Percentiles rank a stretch among this genome's conserved stretches.
Conservation (phyloP, 2,888 invertebrate species). For the Beris chalybata region DNA sequence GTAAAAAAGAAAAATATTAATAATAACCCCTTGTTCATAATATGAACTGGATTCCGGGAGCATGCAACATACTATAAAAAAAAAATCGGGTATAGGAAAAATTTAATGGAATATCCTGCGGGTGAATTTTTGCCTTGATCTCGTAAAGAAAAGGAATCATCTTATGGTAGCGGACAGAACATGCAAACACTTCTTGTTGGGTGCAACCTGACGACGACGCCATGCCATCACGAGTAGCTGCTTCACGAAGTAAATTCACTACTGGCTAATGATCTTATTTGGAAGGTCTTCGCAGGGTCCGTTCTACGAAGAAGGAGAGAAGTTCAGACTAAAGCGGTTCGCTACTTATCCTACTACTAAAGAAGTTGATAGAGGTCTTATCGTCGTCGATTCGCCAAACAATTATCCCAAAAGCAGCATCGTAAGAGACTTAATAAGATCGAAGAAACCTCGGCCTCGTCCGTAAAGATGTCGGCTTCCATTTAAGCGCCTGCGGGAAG, state of each 20-base stretch:
- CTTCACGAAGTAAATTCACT: slow-evolving; percentile 26
- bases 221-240: slow-evolving; percentile 12
- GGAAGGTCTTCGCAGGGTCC: not conserved
- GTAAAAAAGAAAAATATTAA: slow-evolving; percentile 26
- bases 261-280: slow-evolving; percentile 18
- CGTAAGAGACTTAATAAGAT: slow-evolving; percentile 15
- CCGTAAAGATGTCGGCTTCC: not conserved
- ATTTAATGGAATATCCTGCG: slow-evolving; percentile 28
- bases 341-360: too few relatives aligned
- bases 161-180: not conserved
- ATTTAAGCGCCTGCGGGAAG: slow-evolving; percentile 20
- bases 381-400: slow-evolving; percentile 5
- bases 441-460: slow-evolving; percentile 7
- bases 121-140: slow-evolving; percentile 6
- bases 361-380: too few relatives aligned
- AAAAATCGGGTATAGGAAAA: not conserved
- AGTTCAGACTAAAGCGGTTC: too few relatives aligned
- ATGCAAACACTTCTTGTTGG: slow-evolving; percentile 13
- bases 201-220: not conserved
- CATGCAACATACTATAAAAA: slow-evolving; percentile 6
- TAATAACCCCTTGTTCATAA: not conserved
- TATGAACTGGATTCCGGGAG: slow-evolving; percentile 26
- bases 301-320: too few relatives aligned
- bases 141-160: not conserved
- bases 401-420: slow-evolving; percentile 23